Base-by-base conservation (phyloP, 1,140 invertebrate genomes). In the Pogonognathellus flavescens region DNA sequence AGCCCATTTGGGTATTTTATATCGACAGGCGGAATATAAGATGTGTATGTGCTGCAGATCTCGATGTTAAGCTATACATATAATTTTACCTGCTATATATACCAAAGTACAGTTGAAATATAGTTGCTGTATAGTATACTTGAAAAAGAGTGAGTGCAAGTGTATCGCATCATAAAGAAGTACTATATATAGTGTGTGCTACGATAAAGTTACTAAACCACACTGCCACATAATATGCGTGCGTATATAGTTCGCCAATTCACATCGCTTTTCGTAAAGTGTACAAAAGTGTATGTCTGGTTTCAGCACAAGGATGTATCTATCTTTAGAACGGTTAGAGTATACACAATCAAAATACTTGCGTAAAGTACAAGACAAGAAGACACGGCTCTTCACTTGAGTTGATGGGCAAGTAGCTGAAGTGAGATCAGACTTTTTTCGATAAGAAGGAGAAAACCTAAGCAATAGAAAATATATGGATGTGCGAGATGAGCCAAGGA, bases 1-100 rank as follows among this genome's bases (percentile, higher is more conserved):
- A 82, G 20, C 20, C 81, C 81, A 82, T 82, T 82, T 60, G 25
- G 81, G 49, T 82, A 82, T 82, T 82, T 59, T 60, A 82, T 82
- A 62, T 59, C 31, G 81, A 82, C 53, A 82, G 57, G 6, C 81
- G 41, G 22, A 20, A 8, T 4, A 14, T 81, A 76, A 76, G 13
- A 76, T 72, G 66, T 31, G 10, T 31, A 50, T 18, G 1, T 76
- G 6, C 70, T 14, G 7, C 6, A 16, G 14, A 50, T 49, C 31
- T 22, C 20, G 10, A 31, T 10, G 10, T 66, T 10, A 55, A 55
- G 16, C 7, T 55, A 55, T 16, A 55, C 53, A 9, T 66, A 66
- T 7, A 66, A 13, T 66, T 25, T 66, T 66, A 66, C 62, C 25
- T 66, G 14, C 20, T 25, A 25, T 25, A 25, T n/a, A 62, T 62